Conservation (phyloP, 1,140 invertebrate species). For the Aphelenchoides avenae region DNA sequence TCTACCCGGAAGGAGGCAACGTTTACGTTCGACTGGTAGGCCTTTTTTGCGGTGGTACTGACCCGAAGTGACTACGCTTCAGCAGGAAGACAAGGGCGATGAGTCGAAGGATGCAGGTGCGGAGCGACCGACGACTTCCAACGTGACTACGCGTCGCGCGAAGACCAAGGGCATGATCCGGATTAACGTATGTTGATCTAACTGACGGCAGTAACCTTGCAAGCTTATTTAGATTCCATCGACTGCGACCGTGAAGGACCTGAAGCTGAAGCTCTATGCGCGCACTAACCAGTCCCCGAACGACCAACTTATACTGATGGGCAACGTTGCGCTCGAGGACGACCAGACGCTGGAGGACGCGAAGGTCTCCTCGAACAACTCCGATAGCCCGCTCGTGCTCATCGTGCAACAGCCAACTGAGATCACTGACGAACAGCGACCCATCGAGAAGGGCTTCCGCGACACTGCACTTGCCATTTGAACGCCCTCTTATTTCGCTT, state of each 20-base stretch:
- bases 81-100: slow-evolving; percentile 33
- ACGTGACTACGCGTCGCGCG: slow-evolving; percentile 19
- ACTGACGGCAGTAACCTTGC: slow-evolving; percentile 5
- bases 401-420: slow-evolving; percentile 39
- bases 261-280: slow-evolving; percentile 33
- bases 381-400: slow-evolving; percentile 27
- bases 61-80: slow-evolving; percentile 8
- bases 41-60: neutral
- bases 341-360: slow-evolving; percentile 23
- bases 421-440: slow-evolving; percentile 1
- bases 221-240: slow-evolving; percentile 31
- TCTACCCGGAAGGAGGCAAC: slow-evolving; percentile 30
- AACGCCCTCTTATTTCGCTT: no score
- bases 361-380: slow-evolving; percentile 14
- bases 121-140: neutral
- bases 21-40: slow-evolving; percentile 37
- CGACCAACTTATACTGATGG: slow-evolving; percentile 40
- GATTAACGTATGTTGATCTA: slow-evolving; percentile 26
- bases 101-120: no score
- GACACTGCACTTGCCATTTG: slow-evolving; percentile 29
- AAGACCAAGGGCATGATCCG: slow-evolving; percentile 24
- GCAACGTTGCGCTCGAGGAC: slow-evolving; percentile 23
- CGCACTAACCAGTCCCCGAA: slow-evolving; percentile 25
- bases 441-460: slow-evolving; percentile 27
- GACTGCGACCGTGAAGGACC: slow-evolving; percentile 21